Conservation (phyloP, 2,113 vertebrate species). For the Semicossyphus pulcher region DNA sequence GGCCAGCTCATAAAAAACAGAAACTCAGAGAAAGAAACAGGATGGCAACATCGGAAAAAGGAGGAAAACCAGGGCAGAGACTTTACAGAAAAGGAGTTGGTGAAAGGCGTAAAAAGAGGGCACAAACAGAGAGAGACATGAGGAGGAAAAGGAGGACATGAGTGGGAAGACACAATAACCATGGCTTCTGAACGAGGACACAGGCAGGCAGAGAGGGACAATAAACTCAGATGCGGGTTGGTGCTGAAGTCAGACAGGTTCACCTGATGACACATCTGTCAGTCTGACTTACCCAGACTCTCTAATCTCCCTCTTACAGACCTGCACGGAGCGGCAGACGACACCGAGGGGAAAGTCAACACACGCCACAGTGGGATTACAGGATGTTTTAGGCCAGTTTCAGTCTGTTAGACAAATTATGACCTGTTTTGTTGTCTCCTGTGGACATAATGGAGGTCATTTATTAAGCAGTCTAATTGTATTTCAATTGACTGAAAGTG, state of each 20-base stretch:
- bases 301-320: constrained; percentile 49
- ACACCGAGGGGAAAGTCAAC: not conserved
- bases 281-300: constrained; percentile 47
- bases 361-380: constrained; percentile 17
- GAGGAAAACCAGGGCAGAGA: constrained; percentile 20
- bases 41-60: not conserved
- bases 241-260: constrained; percentile 46
- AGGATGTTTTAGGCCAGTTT: constrained; percentile 1
- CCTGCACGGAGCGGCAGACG: not conserved
- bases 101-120: constrained; percentile 22
- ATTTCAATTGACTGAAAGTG: not conserved
- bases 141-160: not conserved
- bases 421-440: not conserved
- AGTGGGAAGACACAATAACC: not conserved
- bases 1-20: too few relatives aligned
- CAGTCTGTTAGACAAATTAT: not conserved
- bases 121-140: not conserved
- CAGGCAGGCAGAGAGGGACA: constrained; percentile 14
- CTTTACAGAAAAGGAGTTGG: not conserved
- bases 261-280: constrained; percentile 69
- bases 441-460: not conserved
- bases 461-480: too few relatives aligned
- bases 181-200: constrained; percentile 39
- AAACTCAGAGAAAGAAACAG: not conserved
- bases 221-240: constrained; percentile 21